Base-by-base conservation (phyloP, 2,888 invertebrate species). In the Mermis nigrescens region DNA sequence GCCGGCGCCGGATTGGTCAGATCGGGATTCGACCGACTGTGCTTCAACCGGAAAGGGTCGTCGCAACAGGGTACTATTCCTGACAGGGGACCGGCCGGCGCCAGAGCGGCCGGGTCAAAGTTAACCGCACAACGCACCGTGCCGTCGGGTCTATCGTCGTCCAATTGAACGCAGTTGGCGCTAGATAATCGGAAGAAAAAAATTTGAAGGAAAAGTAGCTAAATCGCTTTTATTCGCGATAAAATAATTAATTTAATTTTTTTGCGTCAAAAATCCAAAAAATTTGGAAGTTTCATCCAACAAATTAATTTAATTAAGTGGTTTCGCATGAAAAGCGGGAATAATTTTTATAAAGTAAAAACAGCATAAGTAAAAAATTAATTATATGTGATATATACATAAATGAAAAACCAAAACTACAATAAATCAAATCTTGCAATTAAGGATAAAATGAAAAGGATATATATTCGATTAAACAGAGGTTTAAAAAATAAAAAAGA, bases 21-120 rank as follows among this genome's bases (percentile, higher is more conserved):
- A 61, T 75, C 75, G 15, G 75, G 75, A 63, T 74, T 72, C 19
- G 70, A 68, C 19, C 68, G 64, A 62, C 70, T 70, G 15, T 66
- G 64, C 57, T 72, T 68, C 58, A 74, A 59, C 56, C 67, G 66
- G 51, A 4, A 22, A 38, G 7, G 31, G 12, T 26, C 27, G 4
- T 7, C 29, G 24, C 22, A 7, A 7, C 29, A 26, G 7, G 29
- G 27, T 12, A 51, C 51, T 7, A 22, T 7, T 51, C 12, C 7
- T 12, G 51, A 4, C 4, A 7, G 22, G 12, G 26, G 7, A 22
- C 19, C n/a, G n/a, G n/a, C n/a, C n/a, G n/a, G n/a, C n/a, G n/a
- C 38, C 12, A 19, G 7, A 38, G 19, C 19, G 7, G 12, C 51
- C 51, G 51, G 51, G 24, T 48, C 24, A 24, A 48, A 48, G 24